phyloP scores from a whole-genome alignment of 2,113 vertebrate genomes.

The Pangasianodon gigas region DNA sequence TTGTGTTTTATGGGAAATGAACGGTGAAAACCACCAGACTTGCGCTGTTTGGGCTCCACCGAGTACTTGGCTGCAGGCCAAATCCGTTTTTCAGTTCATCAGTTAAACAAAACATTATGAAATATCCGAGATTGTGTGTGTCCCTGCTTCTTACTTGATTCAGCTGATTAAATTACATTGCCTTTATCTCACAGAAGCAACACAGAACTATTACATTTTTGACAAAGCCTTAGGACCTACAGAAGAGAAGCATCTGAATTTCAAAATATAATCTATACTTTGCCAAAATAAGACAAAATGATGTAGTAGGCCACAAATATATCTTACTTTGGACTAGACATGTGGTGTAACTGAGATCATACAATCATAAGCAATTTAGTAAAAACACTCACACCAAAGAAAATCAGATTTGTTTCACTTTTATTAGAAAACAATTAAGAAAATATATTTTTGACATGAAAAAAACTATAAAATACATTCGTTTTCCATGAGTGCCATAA shows the following conservation, averaged over 20 bases:
- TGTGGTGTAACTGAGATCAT: background rate
- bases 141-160: background rate
- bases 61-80: background rate
- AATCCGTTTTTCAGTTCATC: background rate
- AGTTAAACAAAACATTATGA: background rate
- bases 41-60: background rate
- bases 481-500: slow-evolving; percentile 59
- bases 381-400: background rate
- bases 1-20: background rate
- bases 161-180: too few relatives aligned
- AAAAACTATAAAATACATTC: slow-evolving; percentile 70
- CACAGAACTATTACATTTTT: background rate
- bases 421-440: slow-evolving; percentile 67
- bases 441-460: slow-evolving; percentile 54
- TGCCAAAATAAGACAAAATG: background rate
- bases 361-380: background rate
- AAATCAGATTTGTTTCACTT: slow-evolving; percentile 25
- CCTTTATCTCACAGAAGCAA: background rate
- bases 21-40: background rate
- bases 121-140: background rate
- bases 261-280: background rate
- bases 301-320: background rate
- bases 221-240: background rate
- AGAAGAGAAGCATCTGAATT: background rate
- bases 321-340: background rate